Conservation (phyloP, 2,797 vertebrate species). For the Furcifer pardalis region DNA sequence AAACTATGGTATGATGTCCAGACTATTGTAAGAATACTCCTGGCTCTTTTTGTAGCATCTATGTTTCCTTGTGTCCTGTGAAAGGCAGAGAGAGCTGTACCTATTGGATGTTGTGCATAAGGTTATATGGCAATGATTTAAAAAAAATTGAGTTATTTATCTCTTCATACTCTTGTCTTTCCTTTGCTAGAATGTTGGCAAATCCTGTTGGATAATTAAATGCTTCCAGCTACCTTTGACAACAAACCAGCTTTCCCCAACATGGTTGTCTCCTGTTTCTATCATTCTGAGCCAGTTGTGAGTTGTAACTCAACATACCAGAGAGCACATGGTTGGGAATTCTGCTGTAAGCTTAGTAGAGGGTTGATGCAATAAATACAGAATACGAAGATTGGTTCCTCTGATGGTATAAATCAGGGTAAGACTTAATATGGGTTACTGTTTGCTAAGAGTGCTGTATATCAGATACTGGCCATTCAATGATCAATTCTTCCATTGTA, state of each 20-base stretch:
- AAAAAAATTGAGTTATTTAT: neutral
- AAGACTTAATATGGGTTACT: neutral
- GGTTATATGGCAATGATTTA: neutral
- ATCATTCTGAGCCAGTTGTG: neutral
- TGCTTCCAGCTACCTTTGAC: neutral
- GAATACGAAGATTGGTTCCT: neutral
- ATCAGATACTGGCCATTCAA: conserved; percentile 28
- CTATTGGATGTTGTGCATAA: neutral
- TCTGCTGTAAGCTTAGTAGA: neutral
- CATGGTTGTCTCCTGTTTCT: neutral
- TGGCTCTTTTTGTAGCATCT: neutral
- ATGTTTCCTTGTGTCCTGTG: neutral
- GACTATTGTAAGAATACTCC: neutral
- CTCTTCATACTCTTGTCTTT: neutral
- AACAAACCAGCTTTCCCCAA: neutral
- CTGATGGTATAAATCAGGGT: conserved; percentile 12
- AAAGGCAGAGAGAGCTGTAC: neutral
- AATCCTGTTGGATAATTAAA: neutral
- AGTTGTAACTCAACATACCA: neutral
- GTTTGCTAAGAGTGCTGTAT: neutral
- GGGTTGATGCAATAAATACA: neutral
- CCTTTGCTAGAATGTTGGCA: neutral
- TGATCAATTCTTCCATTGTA: neutral
- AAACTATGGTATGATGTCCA: neutral
- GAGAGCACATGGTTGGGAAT: neutral